Evolutionary conservation across 2,888 invertebrate species (phyloP), one percentile per base, ranked within the genome.

Genomic region (Platycnemis pennipes): DNA sequence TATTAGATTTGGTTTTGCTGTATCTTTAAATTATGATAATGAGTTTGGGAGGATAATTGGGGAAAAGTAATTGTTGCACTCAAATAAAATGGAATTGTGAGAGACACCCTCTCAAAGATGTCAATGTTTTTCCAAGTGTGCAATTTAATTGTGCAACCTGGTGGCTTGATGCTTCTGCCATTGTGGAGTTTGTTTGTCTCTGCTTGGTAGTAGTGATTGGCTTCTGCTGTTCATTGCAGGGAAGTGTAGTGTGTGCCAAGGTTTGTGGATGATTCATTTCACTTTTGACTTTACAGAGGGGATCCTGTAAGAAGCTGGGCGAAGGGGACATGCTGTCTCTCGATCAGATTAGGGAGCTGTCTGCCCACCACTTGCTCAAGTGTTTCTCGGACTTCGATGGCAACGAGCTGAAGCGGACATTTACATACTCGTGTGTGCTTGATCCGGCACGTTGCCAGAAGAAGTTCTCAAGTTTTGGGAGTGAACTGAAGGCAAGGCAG

Each of bases 391-490:
- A 97, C 94, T 96, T 97, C 95, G 96, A 96, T 94, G 96, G 97
- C 31, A 97, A 97, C 95, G 97, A 97, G 95, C 96, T 97, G 94
- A 96, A 96, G 91, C 96, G 96, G 94, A 97, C 97, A 95, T 97
- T 97, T 96, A 96, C 97, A 31, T 97, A 96, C 95, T 96, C 96
- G 1, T 97, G 97, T 95, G 96, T 96, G 53, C 96, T 97, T 94
- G 96, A 97, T 94, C 96, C 97, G 22, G 96, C 96, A 45, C 95
- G 96, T 94, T 97, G 97, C 95, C 95, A 96, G 42, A 96, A 96
- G 95, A 96, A 96, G 53, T 97, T 96, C 95, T 96, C 96, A 31
- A 97, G 97, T 95, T 97, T 97, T 96, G 97, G 97, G 2, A 97
- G 97, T 95, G 97, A 97, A 95, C 96, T 96, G 87, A 96, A 96